Conservation (phyloP, 1,140 invertebrate genomes). For the Calephelis nemesis region DNA sequence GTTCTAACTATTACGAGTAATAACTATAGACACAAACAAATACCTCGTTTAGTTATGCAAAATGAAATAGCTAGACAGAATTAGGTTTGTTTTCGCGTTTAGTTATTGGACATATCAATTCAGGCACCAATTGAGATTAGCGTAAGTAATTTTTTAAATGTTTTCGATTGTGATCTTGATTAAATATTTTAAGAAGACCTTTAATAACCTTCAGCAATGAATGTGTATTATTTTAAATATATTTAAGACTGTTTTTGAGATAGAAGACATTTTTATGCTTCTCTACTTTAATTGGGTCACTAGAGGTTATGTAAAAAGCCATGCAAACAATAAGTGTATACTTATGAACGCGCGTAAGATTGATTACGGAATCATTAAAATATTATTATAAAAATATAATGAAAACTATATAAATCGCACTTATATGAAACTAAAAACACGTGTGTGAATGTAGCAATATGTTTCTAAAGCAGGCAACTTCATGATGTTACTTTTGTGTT, state of each 20-base stretch:
- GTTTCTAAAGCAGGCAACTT: too few species aligned
- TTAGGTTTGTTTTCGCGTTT: slow-evolving; percentile 72
- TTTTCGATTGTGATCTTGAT: slow-evolving; percentile 64
- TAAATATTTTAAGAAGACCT: slow-evolving; percentile 43
- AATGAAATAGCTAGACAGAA: slow-evolving; percentile 63
- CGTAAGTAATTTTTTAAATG: slow-evolving; percentile 63
- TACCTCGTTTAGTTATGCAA: slow-evolving; percentile 76
- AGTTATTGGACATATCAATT: slow-evolving; percentile 77
- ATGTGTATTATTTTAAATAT: not conserved
- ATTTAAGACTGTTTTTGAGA: not conserved
- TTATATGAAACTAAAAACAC: too few species aligned
- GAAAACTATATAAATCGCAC: too few species aligned
- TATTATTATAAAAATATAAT: too few species aligned
- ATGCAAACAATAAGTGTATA: too few species aligned
- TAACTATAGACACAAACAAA: slow-evolving; percentile 72
- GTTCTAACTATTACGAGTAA: slow-evolving; percentile 35
- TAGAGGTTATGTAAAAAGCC: too few species aligned
- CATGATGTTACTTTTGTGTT: too few species aligned
- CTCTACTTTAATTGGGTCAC: too few species aligned
- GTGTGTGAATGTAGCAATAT: too few species aligned
- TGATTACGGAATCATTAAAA: too few species aligned
- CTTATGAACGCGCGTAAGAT: too few species aligned
- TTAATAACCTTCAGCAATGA: not conserved
- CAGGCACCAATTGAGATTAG: slow-evolving; percentile 76
- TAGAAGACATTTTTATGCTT: too few species aligned